Evolutionary conservation across 2,113 vertebrate species (phyloP), one percentile per base, ranked within the genome.

Genomic region (Callionymus lyra): DNA sequence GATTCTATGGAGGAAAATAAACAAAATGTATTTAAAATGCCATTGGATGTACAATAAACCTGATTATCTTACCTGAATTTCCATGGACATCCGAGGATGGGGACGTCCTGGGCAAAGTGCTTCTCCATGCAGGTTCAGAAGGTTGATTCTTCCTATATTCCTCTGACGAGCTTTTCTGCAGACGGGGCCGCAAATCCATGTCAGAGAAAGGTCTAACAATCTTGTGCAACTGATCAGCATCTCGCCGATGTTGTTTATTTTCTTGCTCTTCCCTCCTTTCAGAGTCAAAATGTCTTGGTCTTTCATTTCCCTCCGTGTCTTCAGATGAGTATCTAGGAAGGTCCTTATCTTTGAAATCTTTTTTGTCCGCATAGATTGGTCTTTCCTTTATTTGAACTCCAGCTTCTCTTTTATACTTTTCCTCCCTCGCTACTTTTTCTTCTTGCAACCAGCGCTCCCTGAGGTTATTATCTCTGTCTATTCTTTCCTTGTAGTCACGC

Each of bases 1-100:
- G 85, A 86, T 38, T 86, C 93, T 94, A 76, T 21, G 43, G 39
- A 63, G 9, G n/a, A 14, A 12, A 6, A 27, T 5, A 27, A 27
- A 27, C 21, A 27, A 8, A 27, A 27, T 27, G 21, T 27, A 27
- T 4, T 27, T 27, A 27, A 4, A 4, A 27, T 5, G 21, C 8
- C 21, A 27, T 8, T 27, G 21, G n/a, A n/a, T n/a, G n/a, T n/a
- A 27, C 21, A 27, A 27, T 27, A 4, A 27, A 27, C 8, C 21
- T 5, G 21, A 27, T 27, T 12, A 6, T 15, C 46, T 65, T 62
- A 87, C 85, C 85, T 69, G 79, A 59, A 11, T 66, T 81, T 1
- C 59, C 40, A 63, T 86, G 79, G 79, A 85, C 46, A 59, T 90
- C 87, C 34, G 87, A 58, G 14, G 65, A 38, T 38, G 60, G 36